Evolutionary conservation across 2,113 vertebrate genomes (phyloP).

Genomic region (Zapornia atra): DNA sequence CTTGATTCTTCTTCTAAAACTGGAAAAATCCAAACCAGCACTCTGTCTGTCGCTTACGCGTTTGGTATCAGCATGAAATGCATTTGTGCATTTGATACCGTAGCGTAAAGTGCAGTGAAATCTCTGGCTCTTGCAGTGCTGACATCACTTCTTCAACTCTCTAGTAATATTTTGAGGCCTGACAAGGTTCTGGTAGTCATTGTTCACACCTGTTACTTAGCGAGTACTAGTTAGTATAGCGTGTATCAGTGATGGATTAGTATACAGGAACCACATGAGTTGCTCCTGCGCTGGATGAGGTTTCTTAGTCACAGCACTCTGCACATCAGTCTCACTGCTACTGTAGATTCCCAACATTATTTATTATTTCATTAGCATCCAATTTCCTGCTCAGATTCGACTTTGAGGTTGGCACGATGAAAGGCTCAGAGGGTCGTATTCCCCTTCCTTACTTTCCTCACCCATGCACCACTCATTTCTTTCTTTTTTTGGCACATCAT

Average conservation of each 20-base stretch:
- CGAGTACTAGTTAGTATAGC: not conserved
- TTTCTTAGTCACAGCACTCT: not conserved
- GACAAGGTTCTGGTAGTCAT: not conserved
- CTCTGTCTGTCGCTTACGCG: not conserved
- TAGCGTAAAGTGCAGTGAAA: not conserved
- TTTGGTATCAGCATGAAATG: not conserved
- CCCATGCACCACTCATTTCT: not conserved
- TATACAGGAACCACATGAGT: not conserved
- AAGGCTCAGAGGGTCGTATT: not conserved
- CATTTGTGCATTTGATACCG: not conserved
- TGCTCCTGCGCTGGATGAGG: not conserved
- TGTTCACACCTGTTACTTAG: not conserved
- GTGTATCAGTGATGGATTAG: not conserved
- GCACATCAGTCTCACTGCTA: not conserved
- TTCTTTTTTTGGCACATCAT: not conserved
- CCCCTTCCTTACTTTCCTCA: not conserved
- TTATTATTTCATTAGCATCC: conserved; percentile 73
- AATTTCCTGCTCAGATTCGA: conserved; percentile 51
- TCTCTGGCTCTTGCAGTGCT: not conserved
- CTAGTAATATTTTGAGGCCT: not conserved
- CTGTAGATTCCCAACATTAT: not conserved
- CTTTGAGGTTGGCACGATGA: conserved; percentile 30
- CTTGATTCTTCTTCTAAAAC: not conserved
- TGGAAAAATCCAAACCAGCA: not conserved
- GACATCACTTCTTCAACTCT: not conserved